phyloP scores from a whole-genome alignment of 2,888 invertebrate genomes.

The Iselma pallidipennis region DNA sequence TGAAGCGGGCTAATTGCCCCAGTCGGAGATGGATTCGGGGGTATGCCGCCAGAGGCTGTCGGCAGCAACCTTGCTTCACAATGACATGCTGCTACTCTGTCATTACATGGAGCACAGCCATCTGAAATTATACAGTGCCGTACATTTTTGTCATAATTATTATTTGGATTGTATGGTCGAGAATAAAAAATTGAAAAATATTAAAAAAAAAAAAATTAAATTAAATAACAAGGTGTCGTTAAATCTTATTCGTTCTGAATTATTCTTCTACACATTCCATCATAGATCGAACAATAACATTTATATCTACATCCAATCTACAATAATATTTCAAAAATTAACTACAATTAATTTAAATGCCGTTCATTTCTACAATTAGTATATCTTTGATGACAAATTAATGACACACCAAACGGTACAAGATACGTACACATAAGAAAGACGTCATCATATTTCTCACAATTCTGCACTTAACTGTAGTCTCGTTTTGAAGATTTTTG shows the following conservation, averaged over 20 bases:
- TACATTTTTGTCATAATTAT: constrained; percentile 53
- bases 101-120: constrained; percentile 47
- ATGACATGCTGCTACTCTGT: constrained; percentile 51
- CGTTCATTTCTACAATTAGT: background rate
- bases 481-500: too few relatives aligned
- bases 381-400: background rate
- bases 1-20: constrained; percentile 28
- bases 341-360: background rate
- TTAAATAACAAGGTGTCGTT: constrained; percentile 49
- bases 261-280: constrained; percentile 33
- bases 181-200: constrained; percentile 38
- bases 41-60: constrained; percentile 44
- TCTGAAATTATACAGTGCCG: constrained; percentile 50
- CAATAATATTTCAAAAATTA: too few relatives aligned
- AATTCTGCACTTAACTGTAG: too few relatives aligned
- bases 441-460: background rate
- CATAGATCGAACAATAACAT: too few relatives aligned
- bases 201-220: constrained; percentile 14
- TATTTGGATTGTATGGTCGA: constrained; percentile 48
- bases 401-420: background rate
- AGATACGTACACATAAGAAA: background rate
- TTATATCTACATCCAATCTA: too few relatives aligned
- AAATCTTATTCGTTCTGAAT: constrained; percentile 32
- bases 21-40: constrained; percentile 32
- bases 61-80: constrained; percentile 48